Base-by-base conservation (phyloP, 1,140 invertebrate genomes). In the Penaeus vannamei region DNA sequence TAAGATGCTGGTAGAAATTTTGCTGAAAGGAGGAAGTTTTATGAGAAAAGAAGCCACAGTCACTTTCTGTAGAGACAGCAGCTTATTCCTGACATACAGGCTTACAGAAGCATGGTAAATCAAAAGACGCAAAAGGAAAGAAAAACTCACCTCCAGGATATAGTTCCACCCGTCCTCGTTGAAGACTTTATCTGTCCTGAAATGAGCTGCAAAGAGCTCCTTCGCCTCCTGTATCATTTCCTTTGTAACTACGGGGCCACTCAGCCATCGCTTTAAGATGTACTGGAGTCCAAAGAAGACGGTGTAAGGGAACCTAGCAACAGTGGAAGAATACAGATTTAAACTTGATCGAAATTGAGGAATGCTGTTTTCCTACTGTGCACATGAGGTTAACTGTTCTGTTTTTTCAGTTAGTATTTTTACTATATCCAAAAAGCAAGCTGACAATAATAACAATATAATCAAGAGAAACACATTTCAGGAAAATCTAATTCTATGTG, bases 81-180 rank as follows among this genome's bases (percentile, higher is more conserved):
- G 36, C 36, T 42, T 42, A 42, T 42, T 42, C 36, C 36, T 42
- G 8, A 4, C 36, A 42, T 42, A 4, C 3, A 42, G 8, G 36
- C 36, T 42, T 42, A 42, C 36, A 5, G 36, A 42, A 53, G 12
- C 12, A 17, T 12, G 53, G 12, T 53, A 53, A 53, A 53, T 17
- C 12, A 17, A 53, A 53, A 17, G 12, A 53, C 1, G 1, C 1
- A 53, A 53, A 53, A 10, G 53, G 4, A 42, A 53, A 17, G 53
- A 53, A 2, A 53, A 53, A 29, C 84, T 87, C 79, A 87, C 86
- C 62, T 87, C 86, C 23, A 87, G 62, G 60, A 87, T 87, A 60
- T 87, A 93, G 60, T 92, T 94, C 94, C 94, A 94, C 59, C 94
- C 94, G 84, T 93, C 93, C 88, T 94, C 93, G 90, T 94, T 94